Conservation (phyloP, 2,888 invertebrate genomes). For the Patella pellucida region DNA sequence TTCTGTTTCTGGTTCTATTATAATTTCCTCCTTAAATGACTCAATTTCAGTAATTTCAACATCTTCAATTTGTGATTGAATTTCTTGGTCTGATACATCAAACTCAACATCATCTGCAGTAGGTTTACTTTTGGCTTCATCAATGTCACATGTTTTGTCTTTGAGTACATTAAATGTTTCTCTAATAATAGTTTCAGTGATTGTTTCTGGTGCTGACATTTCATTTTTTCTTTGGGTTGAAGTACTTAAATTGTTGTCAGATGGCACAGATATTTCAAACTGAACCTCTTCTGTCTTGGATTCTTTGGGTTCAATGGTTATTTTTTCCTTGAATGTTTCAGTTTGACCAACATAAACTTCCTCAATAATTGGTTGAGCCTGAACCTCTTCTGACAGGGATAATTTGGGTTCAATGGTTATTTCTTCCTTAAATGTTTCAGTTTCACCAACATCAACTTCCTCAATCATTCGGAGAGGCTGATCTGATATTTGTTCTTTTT, state of each 20-base stretch:
- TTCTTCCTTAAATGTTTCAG: slow-evolving; percentile 11
- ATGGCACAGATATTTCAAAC: not conserved
- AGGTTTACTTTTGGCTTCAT: slow-evolving; percentile 15
- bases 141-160: slow-evolving; percentile 5
- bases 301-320: slow-evolving; percentile 16
- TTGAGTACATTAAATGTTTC: not conserved
- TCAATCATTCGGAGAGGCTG: slow-evolving; percentile 5
- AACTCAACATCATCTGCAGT: slow-evolving; percentile 4
- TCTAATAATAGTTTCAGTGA: slow-evolving; percentile 11
- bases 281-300: slow-evolving; percentile 16
- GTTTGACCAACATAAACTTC: slow-evolving; percentile 19
- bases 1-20: not conserved
- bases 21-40: slow-evolving; percentile 2
- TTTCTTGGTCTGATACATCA: slow-evolving; percentile 13
- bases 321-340: slow-evolving; percentile 18
- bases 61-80: slow-evolving; percentile 20
- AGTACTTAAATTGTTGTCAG: slow-evolving; percentile 12
- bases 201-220: not conserved
- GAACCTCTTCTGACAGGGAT: too few species aligned
- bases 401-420: too few species aligned
- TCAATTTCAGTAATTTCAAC: slow-evolving; percentile 19
- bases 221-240: slow-evolving; percentile 14
- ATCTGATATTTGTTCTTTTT: not conserved
- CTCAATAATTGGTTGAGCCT: not conserved
- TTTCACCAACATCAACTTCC: slow-evolving; percentile 16